A percentile compares a stretch with the other conserved stretches of the same genome.
Conservation (phyloP, 2,888 invertebrate genomes). For the Caenorhabditis afra region DNA sequence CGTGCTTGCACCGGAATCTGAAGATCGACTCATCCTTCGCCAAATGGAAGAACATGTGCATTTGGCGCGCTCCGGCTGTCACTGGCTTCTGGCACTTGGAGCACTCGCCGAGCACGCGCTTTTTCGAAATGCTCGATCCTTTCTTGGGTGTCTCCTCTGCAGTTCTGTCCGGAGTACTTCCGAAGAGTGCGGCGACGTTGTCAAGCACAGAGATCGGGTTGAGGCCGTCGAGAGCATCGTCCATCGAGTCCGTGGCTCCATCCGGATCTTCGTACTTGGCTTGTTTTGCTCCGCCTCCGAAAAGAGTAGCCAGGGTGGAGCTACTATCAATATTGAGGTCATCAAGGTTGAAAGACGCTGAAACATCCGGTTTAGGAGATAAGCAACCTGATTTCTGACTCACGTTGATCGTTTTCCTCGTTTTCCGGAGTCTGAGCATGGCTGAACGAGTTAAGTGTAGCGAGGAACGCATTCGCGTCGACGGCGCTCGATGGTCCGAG, state of each 20-base stretch:
- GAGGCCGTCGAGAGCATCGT: constrained; percentile 59
- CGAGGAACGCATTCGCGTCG: constrained; percentile 49
- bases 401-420: constrained; percentile 55
- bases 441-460: constrained; percentile 59
- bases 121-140: constrained; percentile 70
- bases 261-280: constrained; percentile 54
- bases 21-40: constrained; percentile 78
- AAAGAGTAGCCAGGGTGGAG: constrained; percentile 47
- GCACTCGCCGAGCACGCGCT: constrained; percentile 79
- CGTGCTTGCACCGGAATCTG: constrained; percentile 79
- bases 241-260: constrained; percentile 23
- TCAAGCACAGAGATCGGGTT: constrained; percentile 71
- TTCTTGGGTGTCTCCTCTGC: constrained; percentile 55
- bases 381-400: background rate
- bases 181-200: constrained; percentile 71
- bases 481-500: constrained; percentile 52
- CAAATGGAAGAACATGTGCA: constrained; percentile 81
- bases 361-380: constrained; percentile 7
- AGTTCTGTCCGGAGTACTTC: constrained; percentile 53
- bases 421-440: constrained; percentile 52
- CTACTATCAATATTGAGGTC: constrained; percentile 54
- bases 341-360: constrained; percentile 52
- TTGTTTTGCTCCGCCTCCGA: constrained; percentile 51
- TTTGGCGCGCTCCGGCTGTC: constrained; percentile 79
- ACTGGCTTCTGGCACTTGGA: constrained; percentile 78